Base-by-base conservation (phyloP, 2,797 vertebrate species). In the Silurus aristotelis region DNA sequence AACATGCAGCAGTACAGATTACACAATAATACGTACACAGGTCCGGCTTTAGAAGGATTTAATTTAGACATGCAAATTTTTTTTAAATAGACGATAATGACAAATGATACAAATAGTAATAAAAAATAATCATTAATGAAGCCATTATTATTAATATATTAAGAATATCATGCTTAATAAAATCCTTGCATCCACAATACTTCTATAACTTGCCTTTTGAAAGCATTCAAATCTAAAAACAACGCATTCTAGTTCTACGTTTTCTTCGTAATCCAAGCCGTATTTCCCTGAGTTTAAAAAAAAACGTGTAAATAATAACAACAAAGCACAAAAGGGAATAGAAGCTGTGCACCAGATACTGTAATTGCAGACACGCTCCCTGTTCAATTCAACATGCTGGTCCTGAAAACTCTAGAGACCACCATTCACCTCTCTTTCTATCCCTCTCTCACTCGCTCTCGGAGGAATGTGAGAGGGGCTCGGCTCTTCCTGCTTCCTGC, bases 391-490 rank as follows among this genome's bases (percentile, higher is more conserved):
- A 12, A 73, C 71, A 2, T 52, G 55, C 15, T 10, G 25, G 1
- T 58, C 56, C 19, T 38, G 75, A 60, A 38, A 38, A 58, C 55
- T 58, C 73, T 2, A 5, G 25, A 31, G 56, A 61, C 55, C 75
- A 61, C 43, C 52, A 67, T 55, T 76, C 43, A 52, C 68, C 85
- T 77, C 76, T 61, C 55, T n/a, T 52, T 85, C 64, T 72, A 80
- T 67, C 43, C 67, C 83, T 43, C 76, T 79, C 8, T 38, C 77
- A 72, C 82, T 64, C 80, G 73, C 73, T 78, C 67, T 58, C 48
- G 76, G 89, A 94, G 94, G 94, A 95, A 95, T 95, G 92, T 92
- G 87, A 83, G 90, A 90, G 91, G 91, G 90, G 92, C 87, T 60
- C 80, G 56, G 88, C 89, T 93, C 92, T 94, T 95, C 93, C 94